A percentile compares a stretch with the other conserved stretches of the same genome.
Conservation (phyloP, 2,113 vertebrate genomes). For the Vicugna pacos region DNA sequence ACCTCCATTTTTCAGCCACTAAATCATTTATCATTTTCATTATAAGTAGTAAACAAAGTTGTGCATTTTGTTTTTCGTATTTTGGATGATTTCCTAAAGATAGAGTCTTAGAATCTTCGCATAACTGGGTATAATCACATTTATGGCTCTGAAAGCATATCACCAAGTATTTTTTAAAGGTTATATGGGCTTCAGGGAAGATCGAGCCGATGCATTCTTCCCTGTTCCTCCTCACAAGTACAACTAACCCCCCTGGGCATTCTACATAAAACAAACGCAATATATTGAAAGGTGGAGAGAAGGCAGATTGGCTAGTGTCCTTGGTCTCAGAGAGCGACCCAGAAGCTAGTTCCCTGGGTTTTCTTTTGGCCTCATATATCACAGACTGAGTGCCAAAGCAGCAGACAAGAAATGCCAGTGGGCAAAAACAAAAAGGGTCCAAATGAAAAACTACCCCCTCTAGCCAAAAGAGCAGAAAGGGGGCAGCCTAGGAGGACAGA, state of each 20-base stretch:
- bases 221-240: not conserved
- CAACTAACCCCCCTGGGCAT: not conserved
- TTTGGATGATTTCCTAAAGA: slow-evolving; percentile 27
- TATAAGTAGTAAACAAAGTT: not conserved
- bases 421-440: not conserved
- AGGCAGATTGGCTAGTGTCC: not conserved
- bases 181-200: not conserved
- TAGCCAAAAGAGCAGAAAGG: not conserved
- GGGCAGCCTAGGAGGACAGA: not conserved
- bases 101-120: not conserved
- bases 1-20: not conserved
- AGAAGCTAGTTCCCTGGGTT: not conserved
- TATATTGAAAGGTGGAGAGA: not conserved
- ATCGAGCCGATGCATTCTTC: not conserved
- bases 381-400: not conserved
- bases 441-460: not conserved
- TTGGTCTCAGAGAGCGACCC: not conserved
- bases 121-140: not conserved
- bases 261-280: not conserved
- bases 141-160: not conserved
- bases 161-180: not conserved
- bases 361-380: not conserved
- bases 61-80: not conserved
- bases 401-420: not conserved
- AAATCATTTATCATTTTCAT: not conserved